Percentiles rank a stretch among this genome's conserved stretches.
Evolutionary conservation across 1,140 invertebrate species (phyloP).

Genomic region (Scaptomyza graminum): DNA sequence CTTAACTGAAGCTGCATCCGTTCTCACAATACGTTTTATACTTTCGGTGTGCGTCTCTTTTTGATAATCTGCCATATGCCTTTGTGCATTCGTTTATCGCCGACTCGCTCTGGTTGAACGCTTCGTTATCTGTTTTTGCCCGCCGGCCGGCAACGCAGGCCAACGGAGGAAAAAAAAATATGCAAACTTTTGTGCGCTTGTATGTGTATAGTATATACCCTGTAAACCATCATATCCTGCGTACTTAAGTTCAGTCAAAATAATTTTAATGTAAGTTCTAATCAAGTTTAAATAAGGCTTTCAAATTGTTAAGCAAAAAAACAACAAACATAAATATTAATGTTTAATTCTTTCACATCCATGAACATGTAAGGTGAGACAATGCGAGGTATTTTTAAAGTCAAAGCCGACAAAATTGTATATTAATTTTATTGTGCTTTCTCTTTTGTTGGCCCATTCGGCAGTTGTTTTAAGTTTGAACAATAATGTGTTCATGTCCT

Average conservation of each 20-base stretch:
- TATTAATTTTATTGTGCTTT: constrained; percentile 17
- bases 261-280: too few relatives aligned
- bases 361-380: neutral
- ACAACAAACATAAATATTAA: too few relatives aligned
- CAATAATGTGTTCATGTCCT: constrained; percentile 25
- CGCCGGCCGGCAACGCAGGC: constrained; percentile 56
- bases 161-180: neutral
- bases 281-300: too few relatives aligned
- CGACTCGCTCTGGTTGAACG: constrained; percentile 26
- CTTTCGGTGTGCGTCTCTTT: neutral
- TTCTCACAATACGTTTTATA: constrained; percentile 56
- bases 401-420: neutral
- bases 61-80: constrained; percentile 32
- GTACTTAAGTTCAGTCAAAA: too few relatives aligned
- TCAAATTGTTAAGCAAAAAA: too few relatives aligned
- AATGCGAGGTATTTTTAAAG: neutral
- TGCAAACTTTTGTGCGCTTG: neutral
- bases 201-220: constrained; percentile 3
- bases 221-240: neutral
- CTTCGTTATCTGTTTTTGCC: constrained; percentile 35
- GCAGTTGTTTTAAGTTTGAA: neutral
- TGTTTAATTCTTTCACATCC: neutral
- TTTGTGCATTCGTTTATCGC: constrained; percentile 32
- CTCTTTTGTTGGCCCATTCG: constrained; percentile 25
- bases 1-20: constrained; percentile 51